phyloP scores from a whole-genome alignment of 2,888 invertebrate genomes.

The Polyommatus iphigenia region DNA sequence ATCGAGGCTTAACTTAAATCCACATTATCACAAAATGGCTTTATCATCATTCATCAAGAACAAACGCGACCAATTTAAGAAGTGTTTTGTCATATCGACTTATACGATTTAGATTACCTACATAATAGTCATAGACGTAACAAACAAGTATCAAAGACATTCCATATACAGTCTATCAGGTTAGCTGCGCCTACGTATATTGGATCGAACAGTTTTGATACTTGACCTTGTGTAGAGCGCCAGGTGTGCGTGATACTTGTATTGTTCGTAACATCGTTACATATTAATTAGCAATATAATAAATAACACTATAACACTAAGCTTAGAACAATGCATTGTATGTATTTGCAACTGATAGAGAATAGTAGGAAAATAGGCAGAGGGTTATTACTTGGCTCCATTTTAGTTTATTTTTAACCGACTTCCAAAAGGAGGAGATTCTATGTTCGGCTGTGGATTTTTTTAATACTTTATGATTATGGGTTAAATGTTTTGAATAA shows the following conservation, averaged over 20 bases:
- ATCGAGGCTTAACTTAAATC: too few relatives aligned
- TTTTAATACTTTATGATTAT: too few relatives aligned
- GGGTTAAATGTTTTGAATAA: background rate
- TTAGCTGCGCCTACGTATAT: slow-evolving; percentile 6
- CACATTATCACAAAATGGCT: too few relatives aligned
- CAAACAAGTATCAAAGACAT: slow-evolving; percentile 11
- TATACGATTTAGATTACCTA: background rate
- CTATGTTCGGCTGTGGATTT: too few relatives aligned
- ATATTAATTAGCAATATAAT: background rate
- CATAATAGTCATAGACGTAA: background rate
- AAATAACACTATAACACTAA: too few relatives aligned
- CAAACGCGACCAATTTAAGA: too few relatives aligned
- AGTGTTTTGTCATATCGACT: too few relatives aligned
- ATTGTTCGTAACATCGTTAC: slow-evolving; percentile 8
- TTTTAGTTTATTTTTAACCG: background rate
- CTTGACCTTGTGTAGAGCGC: slow-evolving; percentile 17
- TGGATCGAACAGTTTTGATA: slow-evolving; percentile 15
- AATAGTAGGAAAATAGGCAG: background rate
- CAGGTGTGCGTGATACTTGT: background rate
- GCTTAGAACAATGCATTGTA: too few relatives aligned
- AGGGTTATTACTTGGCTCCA: background rate
- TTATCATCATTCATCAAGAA: too few relatives aligned
- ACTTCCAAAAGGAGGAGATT: too few relatives aligned
- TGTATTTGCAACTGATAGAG: too few relatives aligned
- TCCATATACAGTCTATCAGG: background rate